A percentile compares a stretch with the other conserved stretches of the same genome.
Evolutionary conservation across 2,113 vertebrate species (phyloP).

Genomic region (Dryoscopus gambensis): DNA sequence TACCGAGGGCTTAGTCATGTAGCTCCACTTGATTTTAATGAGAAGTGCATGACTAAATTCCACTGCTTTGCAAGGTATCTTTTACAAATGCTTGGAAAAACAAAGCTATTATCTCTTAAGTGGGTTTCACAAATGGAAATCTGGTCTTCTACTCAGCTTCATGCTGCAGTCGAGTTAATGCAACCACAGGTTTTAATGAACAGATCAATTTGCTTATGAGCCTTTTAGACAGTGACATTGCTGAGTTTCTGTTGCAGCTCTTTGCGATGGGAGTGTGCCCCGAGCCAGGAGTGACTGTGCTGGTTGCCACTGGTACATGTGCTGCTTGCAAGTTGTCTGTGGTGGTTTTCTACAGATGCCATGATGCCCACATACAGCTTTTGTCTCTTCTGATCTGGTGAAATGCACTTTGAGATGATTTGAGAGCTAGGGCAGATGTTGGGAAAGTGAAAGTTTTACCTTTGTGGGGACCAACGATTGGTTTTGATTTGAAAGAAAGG

Average conservation of each 20-base stretch:
- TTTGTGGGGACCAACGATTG: accelerated
- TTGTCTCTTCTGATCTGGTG: neutral
- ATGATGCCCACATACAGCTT: neutral
- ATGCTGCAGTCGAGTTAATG: neutral
- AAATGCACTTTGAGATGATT: neutral
- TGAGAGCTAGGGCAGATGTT: neutral
- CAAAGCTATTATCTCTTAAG: conserved; percentile 35
- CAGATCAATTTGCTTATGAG: neutral
- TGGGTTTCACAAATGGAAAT: conserved; percentile 3
- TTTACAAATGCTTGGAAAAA: conserved; percentile 39
- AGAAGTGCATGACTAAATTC: neutral
- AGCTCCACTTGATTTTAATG: conserved; percentile 30
- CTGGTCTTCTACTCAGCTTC: neutral
- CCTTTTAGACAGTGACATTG: neutral
- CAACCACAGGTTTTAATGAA: neutral
- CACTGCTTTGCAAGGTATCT: neutral
- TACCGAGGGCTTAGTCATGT: conserved; percentile 67
- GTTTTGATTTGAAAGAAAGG: neutral
- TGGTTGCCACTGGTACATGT: neutral
- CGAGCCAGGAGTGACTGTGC: neutral
- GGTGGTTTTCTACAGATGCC: neutral
- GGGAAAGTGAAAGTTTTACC: neutral
- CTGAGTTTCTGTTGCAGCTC: neutral
- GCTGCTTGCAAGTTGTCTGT: accelerated
- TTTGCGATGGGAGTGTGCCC: neutral